Base-by-base conservation (phyloP, 2,113 vertebrate genomes). In the Meles meles region DNA sequence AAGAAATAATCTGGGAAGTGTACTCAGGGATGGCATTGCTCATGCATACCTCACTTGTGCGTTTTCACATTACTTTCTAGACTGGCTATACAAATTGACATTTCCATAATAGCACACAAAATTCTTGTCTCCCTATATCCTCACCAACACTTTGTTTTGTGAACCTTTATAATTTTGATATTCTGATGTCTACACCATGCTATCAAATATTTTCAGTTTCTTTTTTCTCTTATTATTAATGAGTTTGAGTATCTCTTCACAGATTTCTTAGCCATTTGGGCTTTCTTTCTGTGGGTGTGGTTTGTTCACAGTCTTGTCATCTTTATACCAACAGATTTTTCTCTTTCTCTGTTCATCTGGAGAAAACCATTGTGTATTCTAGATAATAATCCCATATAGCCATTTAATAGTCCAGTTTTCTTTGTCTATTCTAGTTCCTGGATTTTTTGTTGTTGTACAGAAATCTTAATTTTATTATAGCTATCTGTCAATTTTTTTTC, bases 231-330 rank as follows among this genome's bases (percentile, higher is more conserved):
- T 2, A 29, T 37, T 55, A 25, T 63, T 55, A 72, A 57, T 69
- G 25, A 84, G 17, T 91, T 79, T 72, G 49, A 79, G 13, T 6
- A 44, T 42, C 44, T 77, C 7, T 74, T 74, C 37, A 15, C n/a
- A 27, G 47, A 44, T 86, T 86, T 85, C 10, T 34, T 83, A n/a
- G 7, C n/a, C 49, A 37, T 57, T 74, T 81, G 23, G 17, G 1
- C 8, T 96, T 93, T 42, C 23, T 7, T 13, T 29, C 42, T 0
- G 0, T 0, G 0, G 2, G 4, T 0, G 1, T 12, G 44, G 1
- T 65, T 82, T 71, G 37, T 63, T 39, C 12, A 65, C 20, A 7
- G 15, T 39, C 12, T 31, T 91, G 31, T 63, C 34, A 2, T 29
- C 8, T 15, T 44, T 93, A 63, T 55, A 11, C 10, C 8, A 84